A percentile compares a stretch with the other conserved stretches of the same genome.
Evolutionary conservation across 2,888 invertebrate genomes (phyloP).

Genomic region (Pecten maximus): DNA sequence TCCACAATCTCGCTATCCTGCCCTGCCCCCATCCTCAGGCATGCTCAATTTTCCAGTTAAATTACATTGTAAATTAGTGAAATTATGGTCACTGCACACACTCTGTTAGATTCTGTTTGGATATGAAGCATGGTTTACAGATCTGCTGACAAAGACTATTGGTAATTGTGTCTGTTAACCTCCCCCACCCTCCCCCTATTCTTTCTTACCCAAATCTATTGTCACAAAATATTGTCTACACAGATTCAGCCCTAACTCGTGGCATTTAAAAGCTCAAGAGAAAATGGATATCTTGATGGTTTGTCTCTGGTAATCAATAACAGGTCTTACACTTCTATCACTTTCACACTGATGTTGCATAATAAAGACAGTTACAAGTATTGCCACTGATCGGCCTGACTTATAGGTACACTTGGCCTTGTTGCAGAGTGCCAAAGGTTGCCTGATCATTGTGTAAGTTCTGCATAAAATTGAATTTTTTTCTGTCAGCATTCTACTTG

Average conservation of each 20-base stretch:
- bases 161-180: neutral
- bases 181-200: neutral
- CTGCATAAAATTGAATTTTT: neutral
- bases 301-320: conserved; percentile 2
- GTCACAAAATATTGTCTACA: neutral
- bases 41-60: no score
- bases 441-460: neutral
- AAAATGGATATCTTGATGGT: conserved; percentile 15
- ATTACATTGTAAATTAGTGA: no score
- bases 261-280: conserved; percentile 2
- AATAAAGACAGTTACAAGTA: conserved; percentile 28
- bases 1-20: no score
- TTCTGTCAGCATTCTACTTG: neutral
- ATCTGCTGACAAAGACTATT: neutral
- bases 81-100: no score
- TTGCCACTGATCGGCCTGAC: neutral
- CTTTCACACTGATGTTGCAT: neutral
- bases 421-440: neutral
- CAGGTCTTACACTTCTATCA: neutral
- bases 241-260: neutral
- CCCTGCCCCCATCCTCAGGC: no score
- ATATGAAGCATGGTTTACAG: no score
- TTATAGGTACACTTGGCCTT: conserved; percentile 10
- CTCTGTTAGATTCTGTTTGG: no score
- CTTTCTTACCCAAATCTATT: neutral